Base-by-base conservation (phyloP, 2,888 invertebrate genomes). In the Plagiodera versicolora region DNA sequence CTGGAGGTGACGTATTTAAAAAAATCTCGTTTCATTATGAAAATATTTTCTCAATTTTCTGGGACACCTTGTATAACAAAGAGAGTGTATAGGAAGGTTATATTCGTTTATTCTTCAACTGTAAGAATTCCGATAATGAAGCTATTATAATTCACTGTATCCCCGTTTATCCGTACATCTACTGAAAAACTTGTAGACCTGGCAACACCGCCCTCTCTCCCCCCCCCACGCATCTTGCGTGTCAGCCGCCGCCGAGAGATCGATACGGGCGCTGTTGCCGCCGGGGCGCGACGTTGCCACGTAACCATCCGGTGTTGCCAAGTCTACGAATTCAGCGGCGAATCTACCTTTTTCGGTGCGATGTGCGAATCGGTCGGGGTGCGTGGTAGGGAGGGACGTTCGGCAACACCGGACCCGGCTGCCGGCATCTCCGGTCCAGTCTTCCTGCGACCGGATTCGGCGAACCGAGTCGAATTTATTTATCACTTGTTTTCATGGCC, bases 401-500 rank as follows among this genome's bases (percentile, higher is more conserved):
- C 70, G 70, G 72, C 73, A 70, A 72, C 72, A 72, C 30, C 14
- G 66, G 45, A 52, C 60, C 55, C 54, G 61, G 59, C 57, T 45
- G 57, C 39, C 44, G 47, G 32, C 52, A 55, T 55, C 60, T 60
- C 61, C 65, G 24, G 24, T 5, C 3, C 4, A 65, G 65, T 65
- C 62, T 65, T 56, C 63, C 65, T 66, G 65, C 51, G 68, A 67
- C 66, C 66, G 68, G 68, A 20, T 16, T 5, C 16, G 24, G 24
- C n/a, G n/a, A n/a, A n/a, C n/a, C n/a, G n/a, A n/a, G n/a, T n/a
- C n/a, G n/a, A n/a, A n/a, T 14, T 14, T 46, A 14, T 46, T 14
- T 52, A 47, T 46, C 49, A 48, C 39, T 39, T 32, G 50, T 48
- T 58, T 58, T 56, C 54, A 57, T 58, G 56, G 54, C 39, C 56